phyloP scores from a whole-genome alignment of 23 tunicate genomes.

The Halocynthia aurantium region DNA sequence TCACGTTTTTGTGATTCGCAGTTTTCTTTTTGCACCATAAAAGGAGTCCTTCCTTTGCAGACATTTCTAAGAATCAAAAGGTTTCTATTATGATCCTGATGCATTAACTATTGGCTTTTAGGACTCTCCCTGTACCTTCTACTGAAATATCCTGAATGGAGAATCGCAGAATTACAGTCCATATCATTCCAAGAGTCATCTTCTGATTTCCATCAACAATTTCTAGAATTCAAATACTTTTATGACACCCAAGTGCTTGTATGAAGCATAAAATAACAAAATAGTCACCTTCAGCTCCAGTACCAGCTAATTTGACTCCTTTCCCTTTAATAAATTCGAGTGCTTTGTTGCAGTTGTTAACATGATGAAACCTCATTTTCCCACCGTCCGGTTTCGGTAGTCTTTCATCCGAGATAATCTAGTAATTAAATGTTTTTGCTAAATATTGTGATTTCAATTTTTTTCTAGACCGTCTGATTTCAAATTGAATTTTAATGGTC shows the following conservation, averaged over 20 bases:
- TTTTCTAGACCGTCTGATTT: background rate
- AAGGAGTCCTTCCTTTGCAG: conserved; percentile 98
- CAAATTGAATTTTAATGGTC: background rate
- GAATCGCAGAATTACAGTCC: conserved; percentile 98
- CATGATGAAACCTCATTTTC: conserved; percentile 97
- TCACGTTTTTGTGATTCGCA: conserved; percentile 98
- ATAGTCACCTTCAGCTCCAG: conserved; percentile 94
- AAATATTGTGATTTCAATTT: background rate
- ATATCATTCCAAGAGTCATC: conserved; percentile 99
- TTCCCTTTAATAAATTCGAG: conserved; percentile 78
- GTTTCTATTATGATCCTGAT: background rate
- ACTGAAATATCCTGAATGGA: conserved; percentile 99
- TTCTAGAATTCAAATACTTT: conserved; percentile 44
- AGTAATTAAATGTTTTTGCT: background rate
- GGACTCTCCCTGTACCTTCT: conserved; percentile 54
- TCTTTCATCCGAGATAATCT: conserved; percentile 98
- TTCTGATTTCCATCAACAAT: conserved; percentile 96
- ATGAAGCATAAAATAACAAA: background rate
- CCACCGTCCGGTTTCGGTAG: conserved; percentile 92
- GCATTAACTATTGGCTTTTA: background rate
- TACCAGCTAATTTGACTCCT: conserved; percentile 89
- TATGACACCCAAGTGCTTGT: background rate
- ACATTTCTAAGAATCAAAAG: conserved; percentile 56
- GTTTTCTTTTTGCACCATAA: conserved; percentile 99
- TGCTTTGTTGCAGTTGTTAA: conserved; percentile 97